Base-by-base conservation (phyloP, 2,113 vertebrate species). In the Notothenia coriiceps region DNA sequence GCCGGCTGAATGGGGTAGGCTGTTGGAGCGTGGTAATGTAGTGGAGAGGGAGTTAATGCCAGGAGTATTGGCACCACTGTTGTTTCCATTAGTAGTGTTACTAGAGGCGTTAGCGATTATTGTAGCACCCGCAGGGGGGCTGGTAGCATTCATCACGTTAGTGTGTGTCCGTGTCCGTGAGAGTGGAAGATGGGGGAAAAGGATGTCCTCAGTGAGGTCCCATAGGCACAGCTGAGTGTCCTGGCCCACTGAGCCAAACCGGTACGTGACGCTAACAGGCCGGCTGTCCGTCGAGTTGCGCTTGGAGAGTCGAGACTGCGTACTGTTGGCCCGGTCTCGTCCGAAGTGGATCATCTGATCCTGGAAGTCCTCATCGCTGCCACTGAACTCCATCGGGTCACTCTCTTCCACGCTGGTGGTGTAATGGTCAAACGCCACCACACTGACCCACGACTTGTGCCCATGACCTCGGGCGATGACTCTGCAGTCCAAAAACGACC, bases 131-230 rank as follows among this genome's bases (percentile, higher is more conserved):
- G 95, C 88, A 1, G 97, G 95, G 18, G 97, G 96, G 88, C 96
- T 96, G 18, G 96, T 97, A 77, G 98, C 97, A 14, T 97, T 99
- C 98, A 99, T 99, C 91, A 99, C 98, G 40, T 99, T 99, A 49
- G 98, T 99, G 83, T 99, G 98, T 84, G 98, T 99, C 92, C 98
- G 96, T 88, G 98, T 97, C 92, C 98, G 95, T 66, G 98, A 99
- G 47, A 99, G 96, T 6, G 98, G 98, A 71, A 98, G 96, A 91
- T 99, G 98, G 29, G 98, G 98, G 77, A 99, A 99, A 65, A 99
- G 97, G 90, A 99, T 98, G 90, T 99, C 98, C 95, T 99, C 98
- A 8, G 98, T 99, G 51, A 99, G 97, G 96, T 99, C 98, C 98
- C 98, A 99, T 70, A 99, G 94, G 95, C 98, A 99, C 66, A 99